Percentiles rank a stretch among this genome's conserved stretches.
phyloP scores from a whole-genome alignment of 2,797 vertebrate genomes.

The Cercopithecus hamlyni region DNA sequence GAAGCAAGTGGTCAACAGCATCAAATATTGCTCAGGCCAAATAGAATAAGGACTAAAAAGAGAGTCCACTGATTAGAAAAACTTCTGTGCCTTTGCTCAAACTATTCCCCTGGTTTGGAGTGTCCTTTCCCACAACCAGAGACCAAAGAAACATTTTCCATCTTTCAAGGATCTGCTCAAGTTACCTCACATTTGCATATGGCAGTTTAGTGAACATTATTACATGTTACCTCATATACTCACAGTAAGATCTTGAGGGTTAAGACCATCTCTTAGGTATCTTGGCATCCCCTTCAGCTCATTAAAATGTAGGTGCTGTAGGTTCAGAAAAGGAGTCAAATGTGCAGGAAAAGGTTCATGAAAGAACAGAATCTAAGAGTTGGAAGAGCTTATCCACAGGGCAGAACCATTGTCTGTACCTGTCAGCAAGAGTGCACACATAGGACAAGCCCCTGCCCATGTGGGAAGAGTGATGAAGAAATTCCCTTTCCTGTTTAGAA shows the following conservation, averaged over 20 bases:
- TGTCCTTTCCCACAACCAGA: background rate
- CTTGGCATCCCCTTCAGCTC: constrained; percentile 16
- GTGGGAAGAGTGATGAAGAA: background rate
- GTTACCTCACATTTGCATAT: constrained; percentile 16
- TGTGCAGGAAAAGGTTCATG: background rate
- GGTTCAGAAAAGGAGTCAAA: constrained; percentile 27
- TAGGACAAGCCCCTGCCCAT: background rate
- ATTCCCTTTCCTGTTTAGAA: background rate
- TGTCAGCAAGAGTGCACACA: background rate
- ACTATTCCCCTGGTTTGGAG: background rate
- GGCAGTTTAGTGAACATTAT: constrained; percentile 19
- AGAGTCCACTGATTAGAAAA: background rate
- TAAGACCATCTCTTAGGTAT: background rate
- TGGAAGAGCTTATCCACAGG: background rate
- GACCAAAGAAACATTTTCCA: constrained; percentile 14
- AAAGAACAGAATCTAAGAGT: constrained; percentile 2
- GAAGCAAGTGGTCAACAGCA: background rate
- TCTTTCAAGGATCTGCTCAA: constrained; percentile 31
- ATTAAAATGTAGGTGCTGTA: constrained; percentile 50
- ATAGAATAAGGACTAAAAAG: background rate
- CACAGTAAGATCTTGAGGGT: background rate
- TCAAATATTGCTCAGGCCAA: background rate
- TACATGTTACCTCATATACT: background rate
- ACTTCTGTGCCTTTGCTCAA: background rate
- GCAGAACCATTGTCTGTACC: background rate